phyloP scores from a whole-genome alignment of 2,113 vertebrate genomes.

The Laticauda laticaudata region DNA sequence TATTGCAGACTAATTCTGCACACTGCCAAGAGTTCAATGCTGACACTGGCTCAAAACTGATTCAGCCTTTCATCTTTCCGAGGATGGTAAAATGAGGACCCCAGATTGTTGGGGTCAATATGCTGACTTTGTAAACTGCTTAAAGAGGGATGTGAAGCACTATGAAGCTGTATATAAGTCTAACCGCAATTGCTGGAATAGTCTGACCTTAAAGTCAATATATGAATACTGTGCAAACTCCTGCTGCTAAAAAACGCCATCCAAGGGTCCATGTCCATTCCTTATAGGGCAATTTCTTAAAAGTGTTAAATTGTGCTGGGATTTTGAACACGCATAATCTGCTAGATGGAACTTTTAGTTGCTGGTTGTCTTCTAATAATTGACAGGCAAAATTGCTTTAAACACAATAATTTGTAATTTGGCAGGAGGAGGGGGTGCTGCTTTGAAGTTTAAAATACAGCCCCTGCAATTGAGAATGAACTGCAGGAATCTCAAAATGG shows the following conservation, averaged over 20 bases:
- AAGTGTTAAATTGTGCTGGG: not conserved
- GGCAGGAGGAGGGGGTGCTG: slow-evolving; percentile 4
- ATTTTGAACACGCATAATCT: slow-evolving; percentile 22
- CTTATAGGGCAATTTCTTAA: not conserved
- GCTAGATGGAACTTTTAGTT: slow-evolving; percentile 6
- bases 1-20: not conserved
- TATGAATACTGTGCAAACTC: not conserved
- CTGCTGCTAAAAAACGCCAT: not conserved
- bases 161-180: not conserved
- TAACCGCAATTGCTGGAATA: not conserved
- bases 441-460: slow-evolving; percentile 15
- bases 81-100: not conserved
- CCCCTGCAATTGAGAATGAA: not conserved
- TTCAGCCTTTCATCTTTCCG: not conserved
- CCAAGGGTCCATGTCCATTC: not conserved
- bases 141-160: not conserved
- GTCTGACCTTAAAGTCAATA: not conserved
- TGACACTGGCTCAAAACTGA: not conserved
- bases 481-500: not conserved
- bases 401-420: slow-evolving; percentile 14
- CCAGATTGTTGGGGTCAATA: not conserved
- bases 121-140: not conserved
- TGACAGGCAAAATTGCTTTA: slow-evolving; percentile 13
- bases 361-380: slow-evolving; percentile 10
- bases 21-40: not conserved